Conservation (phyloP, 2,888 invertebrate genomes). For the Patella pellucida region DNA sequence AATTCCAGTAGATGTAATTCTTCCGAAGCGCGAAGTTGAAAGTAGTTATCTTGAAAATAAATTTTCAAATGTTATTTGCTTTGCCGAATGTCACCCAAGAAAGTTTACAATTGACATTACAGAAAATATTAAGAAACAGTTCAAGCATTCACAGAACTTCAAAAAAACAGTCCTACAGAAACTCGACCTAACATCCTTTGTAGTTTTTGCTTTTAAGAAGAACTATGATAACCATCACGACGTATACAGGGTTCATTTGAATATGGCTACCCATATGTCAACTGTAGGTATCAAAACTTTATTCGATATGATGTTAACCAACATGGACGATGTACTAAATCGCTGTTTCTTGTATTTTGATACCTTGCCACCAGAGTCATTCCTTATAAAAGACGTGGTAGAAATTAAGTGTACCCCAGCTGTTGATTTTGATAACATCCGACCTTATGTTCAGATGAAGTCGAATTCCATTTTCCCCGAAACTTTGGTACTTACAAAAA, state of each 20-base stretch:
- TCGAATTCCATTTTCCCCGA: slow-evolving; percentile 12
- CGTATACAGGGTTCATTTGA: slow-evolving; percentile 27
- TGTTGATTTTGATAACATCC: background rate
- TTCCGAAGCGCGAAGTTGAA: background rate
- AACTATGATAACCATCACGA: slow-evolving; percentile 28
- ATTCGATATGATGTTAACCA: slow-evolving; percentile 6
- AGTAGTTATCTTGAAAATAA: background rate
- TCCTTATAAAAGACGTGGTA: background rate
- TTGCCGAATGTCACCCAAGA: slow-evolving; percentile 43
- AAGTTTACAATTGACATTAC: slow-evolving; percentile 49
- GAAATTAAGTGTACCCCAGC: background rate
- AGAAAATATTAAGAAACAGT: slow-evolving; percentile 21
- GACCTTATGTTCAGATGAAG: background rate
- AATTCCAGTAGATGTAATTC: background rate
- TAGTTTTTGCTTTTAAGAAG: slow-evolving; percentile 29
- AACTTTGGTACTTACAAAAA: background rate
- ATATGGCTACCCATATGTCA: slow-evolving; percentile 18
- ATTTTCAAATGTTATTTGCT: background rate
- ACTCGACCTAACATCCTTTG: slow-evolving; percentile 19
- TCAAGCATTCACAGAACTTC: slow-evolving; percentile 15
- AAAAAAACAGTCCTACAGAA: background rate
- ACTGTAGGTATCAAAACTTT: slow-evolving; percentile 12
- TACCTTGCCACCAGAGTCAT: background rate
- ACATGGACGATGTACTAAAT: background rate
- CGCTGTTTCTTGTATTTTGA: background rate